Conservation (phyloP, 1,140 invertebrate species). For the Macrobrachium nipponense region DNA sequence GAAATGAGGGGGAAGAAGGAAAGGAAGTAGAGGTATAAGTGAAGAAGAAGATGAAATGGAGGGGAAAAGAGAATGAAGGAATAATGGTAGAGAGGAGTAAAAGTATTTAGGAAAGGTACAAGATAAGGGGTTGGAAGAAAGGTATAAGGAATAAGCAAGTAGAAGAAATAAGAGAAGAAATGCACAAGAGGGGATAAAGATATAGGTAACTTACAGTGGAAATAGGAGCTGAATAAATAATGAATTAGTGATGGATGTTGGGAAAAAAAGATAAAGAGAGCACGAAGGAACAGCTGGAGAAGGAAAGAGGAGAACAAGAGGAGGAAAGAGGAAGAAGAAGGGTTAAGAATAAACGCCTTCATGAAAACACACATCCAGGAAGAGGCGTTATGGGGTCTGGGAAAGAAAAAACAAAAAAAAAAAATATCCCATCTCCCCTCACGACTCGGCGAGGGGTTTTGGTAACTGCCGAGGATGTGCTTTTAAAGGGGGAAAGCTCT, state of each 20-base stretch:
- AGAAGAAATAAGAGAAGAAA: neutral
- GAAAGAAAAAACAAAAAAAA: neutral
- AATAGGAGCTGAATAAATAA: too few species aligned
- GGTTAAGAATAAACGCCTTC: neutral
- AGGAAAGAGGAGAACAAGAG: constrained; percentile 9
- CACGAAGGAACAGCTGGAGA: neutral
- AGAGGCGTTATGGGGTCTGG: neutral
- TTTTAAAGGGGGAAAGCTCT: neutral
- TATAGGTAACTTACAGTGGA: neutral
- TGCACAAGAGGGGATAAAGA: neutral
- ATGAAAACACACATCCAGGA: neutral
- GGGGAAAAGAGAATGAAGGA: neutral
- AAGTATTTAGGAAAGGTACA: neutral
- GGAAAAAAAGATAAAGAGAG: neutral
- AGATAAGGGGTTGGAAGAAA: neutral
- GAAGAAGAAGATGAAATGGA: neutral
- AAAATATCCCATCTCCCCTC: neutral
- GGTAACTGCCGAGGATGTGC: too few species aligned
- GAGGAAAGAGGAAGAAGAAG: constrained; percentile 9
- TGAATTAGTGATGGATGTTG: too few species aligned
- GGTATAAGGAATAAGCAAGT: neutral
- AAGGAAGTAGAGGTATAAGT: too few species aligned
- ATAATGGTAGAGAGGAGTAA: neutral
- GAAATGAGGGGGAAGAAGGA: too few species aligned
- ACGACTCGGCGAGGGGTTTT: too few species aligned